Percentiles rank a stretch among this genome's conserved stretches.
Conservation (phyloP, 2,113 vertebrate genomes). For the Phylloscopus whistleri region DNA sequence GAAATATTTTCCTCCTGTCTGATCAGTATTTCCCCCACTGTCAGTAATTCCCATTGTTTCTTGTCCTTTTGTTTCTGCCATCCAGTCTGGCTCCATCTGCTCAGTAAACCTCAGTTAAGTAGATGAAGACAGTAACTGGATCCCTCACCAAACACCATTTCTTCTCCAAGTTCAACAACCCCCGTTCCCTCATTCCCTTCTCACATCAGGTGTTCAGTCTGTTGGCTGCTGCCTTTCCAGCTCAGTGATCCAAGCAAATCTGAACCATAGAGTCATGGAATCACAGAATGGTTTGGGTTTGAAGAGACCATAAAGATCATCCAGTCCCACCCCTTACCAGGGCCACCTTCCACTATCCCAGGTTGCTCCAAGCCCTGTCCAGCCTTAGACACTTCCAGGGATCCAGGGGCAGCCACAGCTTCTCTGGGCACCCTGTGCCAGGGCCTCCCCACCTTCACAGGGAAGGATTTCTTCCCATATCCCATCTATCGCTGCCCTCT, state of each 20-base stretch:
- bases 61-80: background rate
- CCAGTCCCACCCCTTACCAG: background rate
- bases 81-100: background rate
- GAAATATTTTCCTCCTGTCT: background rate
- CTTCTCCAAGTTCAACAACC: background rate
- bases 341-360: background rate
- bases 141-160: background rate
- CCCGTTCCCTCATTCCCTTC: background rate
- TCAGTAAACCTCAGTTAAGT: background rate
- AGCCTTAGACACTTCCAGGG: background rate
- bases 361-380: fast-evolving
- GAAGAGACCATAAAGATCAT: background rate
- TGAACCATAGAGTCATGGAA: background rate
- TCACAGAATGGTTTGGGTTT: background rate
- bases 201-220: background rate
- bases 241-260: background rate
- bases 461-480: background rate
- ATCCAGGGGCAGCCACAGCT: background rate
- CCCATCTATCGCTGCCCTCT: background rate
- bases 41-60: background rate
- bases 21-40: background rate
- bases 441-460: background rate
- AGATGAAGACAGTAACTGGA: background rate
- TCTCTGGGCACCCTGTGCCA: background rate
- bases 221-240: background rate